A percentile compares a stretch with the other conserved stretches of the same genome.
Evolutionary conservation across 2,797 vertebrate species (phyloP).

Genomic region (Gadopsis marmoratus): DNA sequence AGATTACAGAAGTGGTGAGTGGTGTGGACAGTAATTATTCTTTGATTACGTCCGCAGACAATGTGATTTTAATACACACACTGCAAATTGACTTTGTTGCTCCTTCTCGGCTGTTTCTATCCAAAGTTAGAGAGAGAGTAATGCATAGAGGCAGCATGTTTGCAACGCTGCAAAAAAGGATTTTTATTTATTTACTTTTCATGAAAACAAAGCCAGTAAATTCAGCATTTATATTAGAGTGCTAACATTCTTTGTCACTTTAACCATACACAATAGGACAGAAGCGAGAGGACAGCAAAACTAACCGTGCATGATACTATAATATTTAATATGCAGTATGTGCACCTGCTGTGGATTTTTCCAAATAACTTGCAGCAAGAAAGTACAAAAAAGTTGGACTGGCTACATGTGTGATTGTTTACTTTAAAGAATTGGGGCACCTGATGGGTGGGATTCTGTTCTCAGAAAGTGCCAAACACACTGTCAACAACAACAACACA

Average conservation of each 20-base stretch:
- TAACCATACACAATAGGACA: neutral
- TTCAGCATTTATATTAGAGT: neutral
- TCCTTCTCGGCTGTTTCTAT: neutral
- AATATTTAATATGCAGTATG: neutral
- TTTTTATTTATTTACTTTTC: neutral
- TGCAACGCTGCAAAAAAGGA: neutral
- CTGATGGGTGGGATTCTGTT: constrained; percentile 14
- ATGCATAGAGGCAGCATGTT: neutral
- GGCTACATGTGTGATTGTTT: constrained; percentile 23
- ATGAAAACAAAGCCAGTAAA: neutral
- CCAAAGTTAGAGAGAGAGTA: neutral
- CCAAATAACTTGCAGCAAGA: constrained; percentile 14
- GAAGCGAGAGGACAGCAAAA: neutral
- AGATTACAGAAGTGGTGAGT: constrained; percentile 6
- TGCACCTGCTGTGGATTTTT: neutral
- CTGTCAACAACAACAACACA: constrained; percentile 12
- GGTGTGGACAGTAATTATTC: constrained; percentile 20
- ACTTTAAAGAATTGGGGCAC: constrained; percentile 18
- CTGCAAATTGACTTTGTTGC: neutral
- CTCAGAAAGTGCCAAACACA: constrained; percentile 13
- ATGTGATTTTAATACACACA: constrained; percentile 15
- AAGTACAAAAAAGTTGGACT: neutral
- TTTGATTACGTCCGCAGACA: neutral
- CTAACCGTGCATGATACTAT: neutral
- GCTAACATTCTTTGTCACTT: neutral